Base-by-base conservation (phyloP, 1,140 invertebrate species). In the Leptinotarsa texana region DNA sequence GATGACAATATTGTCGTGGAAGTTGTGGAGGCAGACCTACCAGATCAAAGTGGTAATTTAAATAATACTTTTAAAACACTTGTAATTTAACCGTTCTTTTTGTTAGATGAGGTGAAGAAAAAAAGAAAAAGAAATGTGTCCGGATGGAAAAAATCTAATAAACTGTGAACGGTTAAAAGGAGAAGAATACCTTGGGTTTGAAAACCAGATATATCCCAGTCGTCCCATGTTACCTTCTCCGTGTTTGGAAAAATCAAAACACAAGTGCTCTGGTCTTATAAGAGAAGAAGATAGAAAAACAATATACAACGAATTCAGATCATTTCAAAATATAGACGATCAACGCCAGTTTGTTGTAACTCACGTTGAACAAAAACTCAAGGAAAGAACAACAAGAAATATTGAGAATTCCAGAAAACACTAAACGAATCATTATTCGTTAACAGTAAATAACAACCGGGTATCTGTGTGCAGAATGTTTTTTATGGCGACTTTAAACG, bases 31-130 rank as follows among this genome's bases (percentile, higher is more conserved):
- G 18, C 63, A 18, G 63, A 66, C n/a, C 18, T 66, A 66, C 18
- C 63, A 66, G 63, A 66, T 66, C 63, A 66, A 66, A 66, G 63
- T 66, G 63, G 24, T 27, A 21, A 66, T 66, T 66, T 66, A 66
- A 66, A 66, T 21, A 66, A 66, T 66, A 27, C 24, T 66, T 66
- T 66, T 66, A 66, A 66, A 66, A 66, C 63, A 66, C 27, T 33
- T 33, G 27, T 33, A 33, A 33, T 33, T 33, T 69, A 69, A 27
- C 21, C 8, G 27, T 69, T 42, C 67, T 42, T 42, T 69, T 13
- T 69, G 5, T 42, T n/a, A 69, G 67, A 69, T 27, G 21, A 42
- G 27, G 67, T 69, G 33, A 69, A 69, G 67, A 69, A 69, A 42
- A 69, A 17, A 47, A 69, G 21, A 33, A 8, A 42, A 69, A 69